Evolutionary conservation across 2,113 vertebrate genomes (phyloP).

Genomic region (Cyphomyrus discorhynchus): DNA sequence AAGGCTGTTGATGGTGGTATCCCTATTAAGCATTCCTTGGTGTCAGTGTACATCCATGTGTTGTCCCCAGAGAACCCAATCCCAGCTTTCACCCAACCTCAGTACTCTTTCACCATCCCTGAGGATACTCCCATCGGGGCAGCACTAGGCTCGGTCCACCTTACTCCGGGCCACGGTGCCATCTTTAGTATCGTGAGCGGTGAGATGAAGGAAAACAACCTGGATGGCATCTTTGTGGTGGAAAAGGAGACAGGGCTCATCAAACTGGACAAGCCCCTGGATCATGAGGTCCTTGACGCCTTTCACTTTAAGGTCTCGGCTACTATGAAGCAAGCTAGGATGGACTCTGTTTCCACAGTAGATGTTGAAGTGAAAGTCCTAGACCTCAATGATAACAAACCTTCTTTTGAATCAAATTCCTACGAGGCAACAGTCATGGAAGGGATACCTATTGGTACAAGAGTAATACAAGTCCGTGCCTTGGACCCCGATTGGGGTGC

Average conservation of each 20-base stretch:
- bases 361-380: conserved; percentile 83
- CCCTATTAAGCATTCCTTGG: conserved; percentile 78
- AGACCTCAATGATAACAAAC: conserved; percentile 93
- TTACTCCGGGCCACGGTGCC: conserved; percentile 61
- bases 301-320: conserved; percentile 85
- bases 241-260: conserved; percentile 80
- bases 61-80: conserved; percentile 73
- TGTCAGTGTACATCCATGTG: conserved; percentile 90
- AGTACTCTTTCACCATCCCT: conserved; percentile 76
- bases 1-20: conserved; percentile 89
- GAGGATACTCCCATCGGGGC: conserved; percentile 83
- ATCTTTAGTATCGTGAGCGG: conserved; percentile 76
- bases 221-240: conserved; percentile 74
- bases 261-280: conserved; percentile 85
- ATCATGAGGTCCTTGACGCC: conserved; percentile 68
- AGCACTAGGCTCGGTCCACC: conserved; percentile 70
- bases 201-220: conserved; percentile 77
- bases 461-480: conserved; percentile 80
- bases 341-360: conserved; percentile 75
- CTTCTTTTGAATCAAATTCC: conserved; percentile 71
- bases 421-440: conserved; percentile 87
- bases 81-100: conserved; percentile 79
- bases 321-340: conserved; percentile 68
- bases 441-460: conserved; percentile 80
- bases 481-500: conserved; percentile 77